Conservation (phyloP, 1,140 invertebrate genomes). For the Ctenoplectra terminalis region DNA sequence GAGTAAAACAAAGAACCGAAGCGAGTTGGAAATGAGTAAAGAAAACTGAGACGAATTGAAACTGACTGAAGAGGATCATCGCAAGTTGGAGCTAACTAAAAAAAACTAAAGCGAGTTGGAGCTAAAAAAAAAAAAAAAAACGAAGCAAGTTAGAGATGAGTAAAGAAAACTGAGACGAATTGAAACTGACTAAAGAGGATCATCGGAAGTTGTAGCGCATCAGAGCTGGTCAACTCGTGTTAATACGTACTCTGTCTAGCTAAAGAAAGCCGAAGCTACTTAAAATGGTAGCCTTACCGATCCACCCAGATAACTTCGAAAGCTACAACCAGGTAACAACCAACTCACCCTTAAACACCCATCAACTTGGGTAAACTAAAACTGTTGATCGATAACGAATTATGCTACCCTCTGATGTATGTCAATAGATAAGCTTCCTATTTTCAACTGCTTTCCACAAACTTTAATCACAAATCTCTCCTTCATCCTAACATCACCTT, state of each 20-base stretch:
- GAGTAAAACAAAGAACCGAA: no score
- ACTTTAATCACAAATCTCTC: background rate
- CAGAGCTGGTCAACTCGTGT: no score
- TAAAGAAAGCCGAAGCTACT: no score
- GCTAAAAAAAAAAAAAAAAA: no score
- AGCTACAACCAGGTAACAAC: background rate
- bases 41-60: background rate
- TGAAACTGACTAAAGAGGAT: background rate
- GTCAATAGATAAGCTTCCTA: constrained; percentile 6
- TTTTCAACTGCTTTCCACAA: background rate
- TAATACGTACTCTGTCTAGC: no score
- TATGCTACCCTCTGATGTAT: background rate
- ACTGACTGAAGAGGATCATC: background rate
- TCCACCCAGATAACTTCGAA: background rate
- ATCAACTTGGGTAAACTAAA: constrained; percentile 3
- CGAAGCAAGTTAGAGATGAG: background rate
- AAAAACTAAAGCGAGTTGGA: no score
- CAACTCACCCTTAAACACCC: background rate
- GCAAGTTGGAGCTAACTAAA: background rate
- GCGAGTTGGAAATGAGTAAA: no score
- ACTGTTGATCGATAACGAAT: background rate
- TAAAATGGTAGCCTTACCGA: background rate
- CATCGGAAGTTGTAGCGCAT: background rate
- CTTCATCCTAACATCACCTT: background rate
- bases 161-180: background rate